Percentiles rank a stretch among this genome's conserved stretches.
Evolutionary conservation across 2,888 invertebrate species (phyloP).

Genomic region (Pyrocoelia pectoralis): DNA sequence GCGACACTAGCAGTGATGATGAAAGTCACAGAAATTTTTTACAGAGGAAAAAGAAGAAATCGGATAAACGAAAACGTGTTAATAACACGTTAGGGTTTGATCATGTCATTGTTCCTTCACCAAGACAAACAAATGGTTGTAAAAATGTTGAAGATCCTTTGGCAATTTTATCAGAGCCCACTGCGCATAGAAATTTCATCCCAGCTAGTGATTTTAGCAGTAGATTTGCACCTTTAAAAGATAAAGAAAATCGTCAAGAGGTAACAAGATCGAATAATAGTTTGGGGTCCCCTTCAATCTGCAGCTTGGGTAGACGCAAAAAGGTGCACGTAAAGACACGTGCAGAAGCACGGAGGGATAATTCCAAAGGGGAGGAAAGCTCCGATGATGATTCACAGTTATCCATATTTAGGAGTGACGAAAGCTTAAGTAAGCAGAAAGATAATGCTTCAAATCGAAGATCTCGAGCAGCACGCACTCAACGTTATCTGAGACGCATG

Average conservation of each 20-base stretch:
- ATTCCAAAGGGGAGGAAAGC: constrained; percentile 69
- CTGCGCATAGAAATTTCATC: constrained; percentile 59
- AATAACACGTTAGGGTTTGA: constrained; percentile 68
- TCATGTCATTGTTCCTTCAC: constrained; percentile 64
- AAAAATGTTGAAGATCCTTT: constrained; percentile 57
- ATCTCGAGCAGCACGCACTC: constrained; percentile 79
- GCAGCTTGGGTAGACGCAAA: constrained; percentile 60
- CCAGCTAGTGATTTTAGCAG: constrained; percentile 54
- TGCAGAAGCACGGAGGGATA: constrained; percentile 71
- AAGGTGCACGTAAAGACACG: constrained; percentile 71
- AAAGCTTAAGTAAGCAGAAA: constrained; percentile 64
- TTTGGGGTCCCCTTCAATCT: constrained; percentile 58
- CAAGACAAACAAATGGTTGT: constrained; percentile 41
- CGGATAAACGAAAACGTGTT: constrained; percentile 64
- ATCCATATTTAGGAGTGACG: constrained; percentile 73
- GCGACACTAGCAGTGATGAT: constrained; percentile 65
- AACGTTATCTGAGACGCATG: constrained; percentile 79
- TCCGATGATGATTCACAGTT: constrained; percentile 76
- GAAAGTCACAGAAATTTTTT: constrained; percentile 55
- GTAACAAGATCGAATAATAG: constrained; percentile 43
- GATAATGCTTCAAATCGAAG: constrained; percentile 69
- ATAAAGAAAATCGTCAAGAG: constrained; percentile 17
- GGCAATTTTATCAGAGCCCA: constrained; percentile 68
- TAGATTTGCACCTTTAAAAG: constrained; percentile 16
- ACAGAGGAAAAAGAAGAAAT: constrained; percentile 56